A percentile compares a stretch with the other conserved stretches of the same genome.
These are phyloP conservation scores for Hyposoter dolosus DNA, from an alignment of 2,888 invertebrate genomes.

Conservation along the genomic window DNA sequence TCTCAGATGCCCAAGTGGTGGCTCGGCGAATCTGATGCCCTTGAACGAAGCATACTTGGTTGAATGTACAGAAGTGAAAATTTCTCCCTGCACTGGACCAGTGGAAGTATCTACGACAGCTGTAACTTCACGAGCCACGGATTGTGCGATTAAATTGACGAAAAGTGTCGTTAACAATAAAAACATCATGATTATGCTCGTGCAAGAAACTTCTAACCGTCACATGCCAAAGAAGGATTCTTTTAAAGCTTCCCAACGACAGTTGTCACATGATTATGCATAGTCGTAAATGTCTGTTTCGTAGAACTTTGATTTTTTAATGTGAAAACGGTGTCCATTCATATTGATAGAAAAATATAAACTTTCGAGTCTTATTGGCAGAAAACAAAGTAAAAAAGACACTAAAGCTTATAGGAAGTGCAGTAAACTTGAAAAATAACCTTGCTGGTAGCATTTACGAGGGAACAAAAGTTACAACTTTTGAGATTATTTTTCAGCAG, in stretches of 20 bases:
- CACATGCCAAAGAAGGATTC: not conserved
- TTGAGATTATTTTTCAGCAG: not conserved
- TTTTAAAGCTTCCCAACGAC: not conserved
- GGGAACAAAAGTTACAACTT: not conserved
- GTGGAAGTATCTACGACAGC: constrained; percentile 70
- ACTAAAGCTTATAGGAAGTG: not conserved
- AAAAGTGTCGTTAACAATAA: not conserved
- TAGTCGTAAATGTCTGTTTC: not conserved
- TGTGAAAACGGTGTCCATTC: not conserved
- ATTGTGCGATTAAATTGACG: not conserved
- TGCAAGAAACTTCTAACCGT: not conserved
- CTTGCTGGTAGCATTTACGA: not conserved
- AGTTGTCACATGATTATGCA: not conserved
- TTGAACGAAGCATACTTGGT: constrained; percentile 72
- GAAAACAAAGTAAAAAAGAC: not conserved
- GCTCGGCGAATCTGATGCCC: constrained; percentile 76
- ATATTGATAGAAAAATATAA: not conserved
- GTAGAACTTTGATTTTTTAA: not conserved
- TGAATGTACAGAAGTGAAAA: constrained; percentile 65
- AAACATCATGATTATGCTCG: not conserved
- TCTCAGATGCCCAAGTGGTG: constrained; percentile 72
- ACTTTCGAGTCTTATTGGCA: not conserved
- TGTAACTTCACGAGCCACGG: constrained; percentile 45
- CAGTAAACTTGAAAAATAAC: not conserved
- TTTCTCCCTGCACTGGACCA: constrained; percentile 73